phyloP scores from a whole-genome alignment of 2,888 invertebrate genomes.

The Prosopocoilus inquinatus region DNA sequence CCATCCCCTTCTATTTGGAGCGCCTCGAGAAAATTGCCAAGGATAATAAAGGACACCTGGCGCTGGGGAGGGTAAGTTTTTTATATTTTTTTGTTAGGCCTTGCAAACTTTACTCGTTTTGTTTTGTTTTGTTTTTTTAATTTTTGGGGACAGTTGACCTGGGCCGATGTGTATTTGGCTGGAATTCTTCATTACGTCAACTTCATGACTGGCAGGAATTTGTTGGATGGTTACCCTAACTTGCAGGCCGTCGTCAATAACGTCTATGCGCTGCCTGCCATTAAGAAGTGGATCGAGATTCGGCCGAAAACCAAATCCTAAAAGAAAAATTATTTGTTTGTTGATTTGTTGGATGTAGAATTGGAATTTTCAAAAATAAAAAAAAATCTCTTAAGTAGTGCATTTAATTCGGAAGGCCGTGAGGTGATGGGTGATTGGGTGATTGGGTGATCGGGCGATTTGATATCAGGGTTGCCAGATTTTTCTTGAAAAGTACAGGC shows the following conservation, averaged over 20 bases:
- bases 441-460: too few relatives aligned
- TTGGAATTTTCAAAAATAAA: too few relatives aligned
- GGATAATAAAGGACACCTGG: constrained; percentile 60
- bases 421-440: too few relatives aligned
- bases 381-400: too few relatives aligned
- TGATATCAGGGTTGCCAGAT: too few relatives aligned
- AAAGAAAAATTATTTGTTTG: too few relatives aligned
- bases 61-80: constrained; percentile 39
- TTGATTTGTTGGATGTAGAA: too few relatives aligned
- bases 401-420: too few relatives aligned
- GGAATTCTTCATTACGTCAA: constrained; percentile 60
- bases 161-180: constrained; percentile 64
- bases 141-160: constrained; percentile 52
- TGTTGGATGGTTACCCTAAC: constrained; percentile 58
- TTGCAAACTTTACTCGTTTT: too few relatives aligned
- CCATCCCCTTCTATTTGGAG: constrained; percentile 57
- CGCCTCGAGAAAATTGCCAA: constrained; percentile 58
- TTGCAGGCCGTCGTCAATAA: constrained; percentile 57
- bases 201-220: constrained; percentile 55
- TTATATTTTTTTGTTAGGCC: too few relatives aligned
- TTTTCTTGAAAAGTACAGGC: too few relatives aligned
- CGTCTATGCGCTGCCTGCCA: constrained; percentile 56
- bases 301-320: constrained; percentile 49
- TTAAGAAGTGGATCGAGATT: constrained; percentile 64
- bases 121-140: too few relatives aligned